Evolutionary conservation across 2,113 vertebrate genomes (phyloP), one percentile per base, ranked within the genome.

Genomic region (Todiramphus chloris): DNA sequence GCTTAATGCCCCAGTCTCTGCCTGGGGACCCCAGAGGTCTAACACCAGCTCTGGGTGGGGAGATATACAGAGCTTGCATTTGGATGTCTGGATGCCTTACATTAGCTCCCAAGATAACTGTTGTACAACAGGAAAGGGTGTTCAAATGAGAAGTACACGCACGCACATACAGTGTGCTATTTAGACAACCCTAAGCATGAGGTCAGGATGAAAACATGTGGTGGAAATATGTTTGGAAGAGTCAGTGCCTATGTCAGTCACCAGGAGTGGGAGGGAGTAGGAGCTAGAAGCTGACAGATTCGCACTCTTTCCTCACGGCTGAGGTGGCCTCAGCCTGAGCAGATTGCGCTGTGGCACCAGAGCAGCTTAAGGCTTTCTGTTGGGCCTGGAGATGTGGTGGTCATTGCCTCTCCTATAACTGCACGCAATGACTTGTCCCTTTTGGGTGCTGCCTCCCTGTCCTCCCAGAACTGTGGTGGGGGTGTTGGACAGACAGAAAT

Each of bases 141-240:
- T 97, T 94, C 13, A 3, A 94, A 94, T 30, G 83, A 94, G 90
- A 69, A 93, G 51, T 76, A 82, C 91, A 95, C 77, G 94, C 91
- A 93, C 86, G 53, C 93, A 97, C 95, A 93, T 88, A 72, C 83
- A 96, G 78, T 90, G 58, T 89, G 95, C 89, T 93, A 95, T 94
- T 96, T 94, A 95, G 92, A 94, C 94, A 97, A 95, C 94, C 86
- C 95, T 94, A 91, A 88, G 70, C 93, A 94, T 95, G 94, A 97
- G 87, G 94, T 95, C 96, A 96, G 91, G 93, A 56, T 91, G 86
- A 95, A 97, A 97, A 97, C 97, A 97, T 97, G 96, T 97, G 96
- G 97, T 96, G 66, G 91, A 97, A 97, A 97, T 95, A 95, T 97
- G 97, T 97, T 97, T 97, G 97, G 95, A 97, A 90, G 87, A 92